phyloP scores from a whole-genome alignment of 2,113 vertebrate genomes.

The Albula goreensis region DNA sequence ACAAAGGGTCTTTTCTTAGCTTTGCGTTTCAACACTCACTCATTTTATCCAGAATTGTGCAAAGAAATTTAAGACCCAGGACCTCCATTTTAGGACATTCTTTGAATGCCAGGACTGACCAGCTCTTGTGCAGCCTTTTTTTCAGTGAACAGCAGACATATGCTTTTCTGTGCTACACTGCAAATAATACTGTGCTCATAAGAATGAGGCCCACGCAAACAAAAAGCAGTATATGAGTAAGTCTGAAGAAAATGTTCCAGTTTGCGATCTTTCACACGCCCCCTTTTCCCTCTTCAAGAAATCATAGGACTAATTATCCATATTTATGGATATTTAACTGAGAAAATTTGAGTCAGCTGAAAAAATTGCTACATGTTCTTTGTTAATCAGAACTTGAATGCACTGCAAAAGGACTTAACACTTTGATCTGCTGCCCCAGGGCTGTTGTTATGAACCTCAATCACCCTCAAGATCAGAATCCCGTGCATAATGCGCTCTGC shows the following conservation, averaged over 20 bases:
- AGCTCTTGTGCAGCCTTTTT: slow-evolving; percentile 3
- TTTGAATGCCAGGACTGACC: slow-evolving; percentile 29
- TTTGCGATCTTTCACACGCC: neutral
- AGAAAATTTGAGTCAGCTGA: neutral
- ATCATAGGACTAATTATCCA: neutral
- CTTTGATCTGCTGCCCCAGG: neutral
- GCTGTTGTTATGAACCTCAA: neutral
- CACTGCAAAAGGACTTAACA: neutral
- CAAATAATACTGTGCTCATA: neutral
- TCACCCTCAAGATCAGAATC: neutral
- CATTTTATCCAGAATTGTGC: slow-evolving; percentile 10
- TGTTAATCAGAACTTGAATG: neutral
- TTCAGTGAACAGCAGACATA: slow-evolving; percentile 22
- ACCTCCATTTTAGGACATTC: slow-evolving; percentile 30
- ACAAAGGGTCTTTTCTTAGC: slow-evolving; percentile 18
- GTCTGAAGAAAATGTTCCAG: neutral
- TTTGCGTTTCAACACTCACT: slow-evolving; percentile 21
- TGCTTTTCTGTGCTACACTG: neutral
- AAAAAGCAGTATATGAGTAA: neutral
- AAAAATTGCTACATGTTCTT: neutral
- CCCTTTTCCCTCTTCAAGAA: neutral
- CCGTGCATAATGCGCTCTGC: neutral
- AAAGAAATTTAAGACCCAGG: slow-evolving; percentile 19
- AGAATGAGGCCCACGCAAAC: neutral
- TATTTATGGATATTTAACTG: neutral